Percentiles rank a stretch among this genome's conserved stretches.
phyloP scores from a whole-genome alignment of 2,888 invertebrate genomes.

The Zeuzera pyrina region DNA sequence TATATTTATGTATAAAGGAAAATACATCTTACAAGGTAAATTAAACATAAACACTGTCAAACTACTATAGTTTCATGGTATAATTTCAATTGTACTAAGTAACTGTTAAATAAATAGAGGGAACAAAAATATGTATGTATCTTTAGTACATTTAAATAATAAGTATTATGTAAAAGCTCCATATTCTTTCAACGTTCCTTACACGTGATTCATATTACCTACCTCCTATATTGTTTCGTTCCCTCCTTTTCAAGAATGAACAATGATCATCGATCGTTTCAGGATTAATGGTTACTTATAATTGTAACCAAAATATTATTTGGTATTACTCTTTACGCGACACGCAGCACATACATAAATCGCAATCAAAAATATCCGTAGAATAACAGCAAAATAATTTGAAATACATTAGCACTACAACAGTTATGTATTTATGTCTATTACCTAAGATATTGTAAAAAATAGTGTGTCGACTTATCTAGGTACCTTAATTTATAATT shows the following conservation, averaged over 20 bases:
- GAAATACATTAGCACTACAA: constrained; percentile 58
- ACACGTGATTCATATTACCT: constrained; percentile 23
- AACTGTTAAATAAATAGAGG: constrained; percentile 28
- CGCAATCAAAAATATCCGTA: constrained; percentile 33
- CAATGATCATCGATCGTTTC: too few relatives aligned
- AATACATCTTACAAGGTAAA: constrained; percentile 29
- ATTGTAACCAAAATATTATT: too few relatives aligned
- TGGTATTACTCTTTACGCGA: constrained; percentile 21
- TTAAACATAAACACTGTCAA: constrained; percentile 29
- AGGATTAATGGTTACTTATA: too few relatives aligned
- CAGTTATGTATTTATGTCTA: constrained; percentile 60
- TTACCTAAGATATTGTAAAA: constrained; percentile 69
- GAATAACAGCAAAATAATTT: constrained; percentile 57
- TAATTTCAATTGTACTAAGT: background rate
- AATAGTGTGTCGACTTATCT: constrained; percentile 65
- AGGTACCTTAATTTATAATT: constrained; percentile 56
- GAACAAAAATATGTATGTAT: constrained; percentile 33
- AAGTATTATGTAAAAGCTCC: constrained; percentile 39
- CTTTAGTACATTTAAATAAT: constrained; percentile 32
- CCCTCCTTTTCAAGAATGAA: constrained; percentile 30
- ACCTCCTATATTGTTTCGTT: constrained; percentile 35
- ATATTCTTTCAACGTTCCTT: constrained; percentile 32
- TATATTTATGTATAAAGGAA: constrained; percentile 22
- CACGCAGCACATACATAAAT: constrained; percentile 37
- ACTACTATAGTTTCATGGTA: constrained; percentile 15